Conservation (phyloP, 2,888 invertebrate genomes). For the Melanostoma mellinum region DNA sequence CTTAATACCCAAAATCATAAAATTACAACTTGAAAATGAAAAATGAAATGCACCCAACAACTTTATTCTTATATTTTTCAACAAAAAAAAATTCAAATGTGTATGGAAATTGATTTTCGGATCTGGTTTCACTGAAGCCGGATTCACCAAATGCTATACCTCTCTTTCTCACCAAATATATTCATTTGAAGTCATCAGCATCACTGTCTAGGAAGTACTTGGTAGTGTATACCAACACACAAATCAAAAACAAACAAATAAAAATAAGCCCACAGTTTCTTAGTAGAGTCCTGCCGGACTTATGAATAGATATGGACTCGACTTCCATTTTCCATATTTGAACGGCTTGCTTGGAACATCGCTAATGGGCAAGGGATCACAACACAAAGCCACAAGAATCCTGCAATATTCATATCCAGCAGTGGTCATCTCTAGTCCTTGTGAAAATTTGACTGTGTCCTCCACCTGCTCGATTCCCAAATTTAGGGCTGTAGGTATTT, state of each 20-base stretch:
- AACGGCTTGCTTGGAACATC: slow-evolving; percentile 4
- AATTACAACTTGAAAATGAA: too few species aligned
- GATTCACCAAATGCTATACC: slow-evolving; percentile 9
- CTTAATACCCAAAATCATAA: too few species aligned
- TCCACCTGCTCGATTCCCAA: slow-evolving; percentile 37
- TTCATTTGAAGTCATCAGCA: slow-evolving; percentile 9
- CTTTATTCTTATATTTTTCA: too few species aligned
- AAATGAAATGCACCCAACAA: too few species aligned
- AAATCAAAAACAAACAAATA: neutral
- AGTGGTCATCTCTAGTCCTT: neutral
- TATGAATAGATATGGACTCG: slow-evolving; percentile 35
- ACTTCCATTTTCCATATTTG: neutral
- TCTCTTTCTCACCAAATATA: neutral
- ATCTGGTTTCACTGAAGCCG: slow-evolving; percentile 8
- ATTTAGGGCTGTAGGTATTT: neutral
- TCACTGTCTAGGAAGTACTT: neutral
- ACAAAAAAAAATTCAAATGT: neutral
- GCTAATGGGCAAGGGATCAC: slow-evolving; percentile 14
- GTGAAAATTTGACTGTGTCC: slow-evolving; percentile 7
- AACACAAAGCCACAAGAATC: slow-evolving; percentile 28
- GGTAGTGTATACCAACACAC: too few species aligned
- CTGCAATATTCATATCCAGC: slow-evolving; percentile 49
- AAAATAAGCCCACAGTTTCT: slow-evolving; percentile 11
- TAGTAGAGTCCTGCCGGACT: slow-evolving; percentile 27
- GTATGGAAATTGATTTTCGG: slow-evolving; percentile 36